A percentile compares a stretch with the other conserved stretches of the same genome.
These are phyloP conservation scores for Vulpes lagopus DNA, from an alignment of 2,113 vertebrate genomes.

Conservation along the genomic window DNA sequence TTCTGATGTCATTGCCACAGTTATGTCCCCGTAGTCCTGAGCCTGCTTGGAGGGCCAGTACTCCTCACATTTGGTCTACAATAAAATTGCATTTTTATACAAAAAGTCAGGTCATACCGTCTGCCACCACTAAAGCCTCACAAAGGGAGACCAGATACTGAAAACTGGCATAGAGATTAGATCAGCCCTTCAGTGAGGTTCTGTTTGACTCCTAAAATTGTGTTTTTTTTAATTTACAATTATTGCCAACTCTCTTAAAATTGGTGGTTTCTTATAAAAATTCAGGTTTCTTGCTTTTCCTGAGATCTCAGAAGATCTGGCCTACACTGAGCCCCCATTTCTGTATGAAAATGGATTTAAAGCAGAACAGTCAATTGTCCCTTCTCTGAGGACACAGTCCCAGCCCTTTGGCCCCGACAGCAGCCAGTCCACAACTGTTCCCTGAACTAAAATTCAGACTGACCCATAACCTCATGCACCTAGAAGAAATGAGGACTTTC, in stretches of 20 bases:
- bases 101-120: background rate
- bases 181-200: background rate
- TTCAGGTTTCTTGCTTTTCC: background rate
- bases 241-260: background rate
- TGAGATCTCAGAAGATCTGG: background rate
- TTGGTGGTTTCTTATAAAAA: background rate
- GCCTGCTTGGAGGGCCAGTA: slow-evolving; percentile 93
- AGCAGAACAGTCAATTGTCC: background rate
- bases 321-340: background rate
- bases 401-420: no score
- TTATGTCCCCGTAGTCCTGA: slow-evolving; percentile 90
- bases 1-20: slow-evolving; percentile 91
- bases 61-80: slow-evolving; percentile 97
- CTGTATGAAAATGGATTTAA: background rate
- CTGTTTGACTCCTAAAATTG: background rate
- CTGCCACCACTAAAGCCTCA: background rate
- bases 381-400: background rate
- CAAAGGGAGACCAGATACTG: background rate
- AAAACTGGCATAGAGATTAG: background rate
- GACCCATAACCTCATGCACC: background rate
- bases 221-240: background rate
- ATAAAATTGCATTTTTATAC: slow-evolving; percentile 35
- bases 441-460: background rate
- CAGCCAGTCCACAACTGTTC: background rate
- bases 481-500: background rate